These are phyloP conservation scores for Panthera leo DNA, from an alignment of 2,113 vertebrate genomes.

Conservation along the genomic window DNA sequence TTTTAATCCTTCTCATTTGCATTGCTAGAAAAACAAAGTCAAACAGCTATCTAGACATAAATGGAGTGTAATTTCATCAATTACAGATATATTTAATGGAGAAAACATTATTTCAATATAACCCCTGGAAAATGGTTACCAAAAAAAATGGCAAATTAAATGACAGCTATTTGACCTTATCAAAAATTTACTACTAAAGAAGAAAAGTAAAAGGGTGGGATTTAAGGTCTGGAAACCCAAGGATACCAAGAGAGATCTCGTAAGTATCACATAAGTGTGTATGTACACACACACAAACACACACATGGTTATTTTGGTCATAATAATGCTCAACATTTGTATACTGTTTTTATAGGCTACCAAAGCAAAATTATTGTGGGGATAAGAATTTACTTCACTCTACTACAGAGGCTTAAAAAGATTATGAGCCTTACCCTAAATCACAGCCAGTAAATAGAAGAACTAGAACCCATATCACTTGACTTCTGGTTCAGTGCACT, in stretches of 20 bases:
- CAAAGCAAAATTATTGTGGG: background rate
- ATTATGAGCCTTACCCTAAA: background rate
- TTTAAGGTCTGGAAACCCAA: conserved; percentile 13
- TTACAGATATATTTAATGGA: background rate
- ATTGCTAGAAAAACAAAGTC: background rate
- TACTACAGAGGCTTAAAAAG: background rate
- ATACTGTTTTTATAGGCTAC: background rate
- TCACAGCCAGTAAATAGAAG: conserved; percentile 6
- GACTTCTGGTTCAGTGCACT: background rate
- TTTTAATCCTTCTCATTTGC: background rate
- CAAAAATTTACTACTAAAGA: background rate
- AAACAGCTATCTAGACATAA: background rate
- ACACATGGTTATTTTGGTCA: background rate
- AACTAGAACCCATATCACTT: background rate
- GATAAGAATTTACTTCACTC: background rate
- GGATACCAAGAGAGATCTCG: background rate
- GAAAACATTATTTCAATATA: conserved; percentile 30
- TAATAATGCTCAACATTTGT: background rate
- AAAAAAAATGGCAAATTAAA: conserved; percentile 11
- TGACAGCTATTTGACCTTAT: background rate
- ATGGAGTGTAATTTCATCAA: background rate
- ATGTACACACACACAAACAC: background rate
- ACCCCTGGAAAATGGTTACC: background rate
- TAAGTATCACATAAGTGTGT: background rate
- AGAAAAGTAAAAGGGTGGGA: conserved; percentile 16